Evolutionary conservation across 2,888 invertebrate species (phyloP), one percentile per base, ranked within the genome.

Genomic region (Sussaba pulchella): DNA sequence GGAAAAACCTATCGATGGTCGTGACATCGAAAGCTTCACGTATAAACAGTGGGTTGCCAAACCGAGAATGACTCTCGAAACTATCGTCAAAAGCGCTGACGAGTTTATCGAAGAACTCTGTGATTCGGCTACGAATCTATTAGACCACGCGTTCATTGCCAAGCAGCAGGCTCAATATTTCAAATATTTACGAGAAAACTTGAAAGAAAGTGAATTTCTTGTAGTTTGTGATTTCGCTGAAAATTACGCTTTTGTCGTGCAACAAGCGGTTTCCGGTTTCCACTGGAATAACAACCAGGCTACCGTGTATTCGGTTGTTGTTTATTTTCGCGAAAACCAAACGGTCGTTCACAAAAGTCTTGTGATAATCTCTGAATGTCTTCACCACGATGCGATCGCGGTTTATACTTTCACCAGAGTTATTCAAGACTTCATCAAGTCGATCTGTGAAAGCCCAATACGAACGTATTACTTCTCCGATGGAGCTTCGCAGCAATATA

Each of bases 341-440:
- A n/a, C 43, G 12, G 9, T 84, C 3, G 36, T 26, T 9, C 78
- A 78, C 52, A 59, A 69, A 57, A 74, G 83, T 39, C 47, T 81
- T 1, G 66, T 70, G 9, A 50, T 81, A 26, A 74, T 82, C 8
- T 83, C 83, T 12, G 76, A 84, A 26, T 74, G 69, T 50, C 67
- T 83, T 39, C 57, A 17, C 17, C 84, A 84, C 66, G 80, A 84
- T 64, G 39, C 75, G 8, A 69, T 43, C n/a, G 80, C 80, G 6
- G 77, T 82, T 66, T 31, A 78, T 59, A 41, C 8, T 17, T 74
- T 63, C 36, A 36, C n/a, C 43, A 71, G 39, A 54, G 57, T 63
- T 9, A 71, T 66, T 17, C 36, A 36, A 10, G 17, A 31, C 31
- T 78, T 69, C 36, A 50, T 39, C 45, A 74, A 52, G 64, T 26